These are phyloP conservation scores for Pachypeltis micranthus DNA, from an alignment of 1,140 invertebrate species.

Conservation along the genomic window DNA sequence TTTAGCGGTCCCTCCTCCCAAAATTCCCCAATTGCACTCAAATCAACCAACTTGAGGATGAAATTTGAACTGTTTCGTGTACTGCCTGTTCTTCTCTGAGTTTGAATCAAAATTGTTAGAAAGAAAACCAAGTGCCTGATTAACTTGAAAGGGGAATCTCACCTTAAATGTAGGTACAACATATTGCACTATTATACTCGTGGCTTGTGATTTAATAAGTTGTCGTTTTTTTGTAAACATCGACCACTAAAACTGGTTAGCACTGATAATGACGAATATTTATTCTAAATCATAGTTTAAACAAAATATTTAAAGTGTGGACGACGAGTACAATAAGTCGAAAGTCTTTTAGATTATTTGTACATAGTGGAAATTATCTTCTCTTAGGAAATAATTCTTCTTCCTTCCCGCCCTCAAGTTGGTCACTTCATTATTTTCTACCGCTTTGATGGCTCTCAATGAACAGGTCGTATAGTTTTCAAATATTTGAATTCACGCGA, in stretches of 20 bases:
- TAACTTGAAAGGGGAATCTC: slow-evolving; percentile 4
- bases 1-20: neutral
- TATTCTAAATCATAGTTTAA: slow-evolving; percentile 21
- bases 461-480: too few species aligned
- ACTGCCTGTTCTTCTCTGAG: neutral
- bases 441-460: too few species aligned
- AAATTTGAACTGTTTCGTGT: neutral
- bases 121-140: slow-evolving; percentile 19
- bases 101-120: neutral
- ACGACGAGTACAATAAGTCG: too few species aligned
- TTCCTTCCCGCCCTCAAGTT: too few species aligned
- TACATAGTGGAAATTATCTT: too few species aligned
- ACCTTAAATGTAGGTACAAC: neutral
- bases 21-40: neutral
- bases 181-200: neutral
- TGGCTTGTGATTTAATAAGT: slow-evolving; percentile 11
- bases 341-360: too few species aligned
- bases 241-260: slow-evolving; percentile 11
- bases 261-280: slow-evolving; percentile 17
- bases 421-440: too few species aligned
- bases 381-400: too few species aligned
- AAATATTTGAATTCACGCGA: too few species aligned
- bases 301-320: too few species aligned
- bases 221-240: slow-evolving; percentile 15
- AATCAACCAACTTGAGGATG: neutral